Evolutionary conservation across 2,888 invertebrate genomes (phyloP), one percentile per base, ranked within the genome.

Genomic region (Cheilosia pagana): DNA sequence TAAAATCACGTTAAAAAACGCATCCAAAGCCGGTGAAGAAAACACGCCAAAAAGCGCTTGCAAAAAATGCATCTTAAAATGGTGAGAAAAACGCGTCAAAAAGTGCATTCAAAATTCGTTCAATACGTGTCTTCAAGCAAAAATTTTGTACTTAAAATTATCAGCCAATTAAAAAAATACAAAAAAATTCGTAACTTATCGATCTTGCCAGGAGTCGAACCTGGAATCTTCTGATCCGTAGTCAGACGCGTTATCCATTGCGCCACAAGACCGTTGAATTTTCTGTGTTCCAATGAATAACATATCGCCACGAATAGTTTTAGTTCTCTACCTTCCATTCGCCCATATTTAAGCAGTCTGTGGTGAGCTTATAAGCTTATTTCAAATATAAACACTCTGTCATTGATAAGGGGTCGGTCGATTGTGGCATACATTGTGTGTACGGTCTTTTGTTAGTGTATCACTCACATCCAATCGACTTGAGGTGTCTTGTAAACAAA

Each of bases 151-250:
- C n/a, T n/a, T n/a, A n/a, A n/a, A n/a, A n/a, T n/a, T n/a, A n/a
- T n/a, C n/a, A n/a, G n/a, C n/a, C n/a, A n/a, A n/a, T n/a, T n/a
- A n/a, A 45, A 19, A 45, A 19, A 45, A 45, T 1, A 16, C 0
- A 16, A 16, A 43, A 43, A 16, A 16, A 43, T 3, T 19, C 0
- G 10, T n/a, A 2, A 16, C 7, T 3, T 0, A 5, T 59, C 91
- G 92, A 91, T 91, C 92, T 91, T 91, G 92, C 91, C 91, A 92
- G 92, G 92, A 92, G 91, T 91, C 92, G 92, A 91, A 92, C 92
- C 91, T 91, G 92, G 92, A 92, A 91, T 92, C 92, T 92, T 92
- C 92, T 91, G 91, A 91, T 92, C 92, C 92, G 92, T 92, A 91
- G 92, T 92, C 92, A 92, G 91, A 91, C 92, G 91, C 92, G 91